phyloP scores from a whole-genome alignment of 1,140 invertebrate species.

The Oscheius sp. region DNA sequence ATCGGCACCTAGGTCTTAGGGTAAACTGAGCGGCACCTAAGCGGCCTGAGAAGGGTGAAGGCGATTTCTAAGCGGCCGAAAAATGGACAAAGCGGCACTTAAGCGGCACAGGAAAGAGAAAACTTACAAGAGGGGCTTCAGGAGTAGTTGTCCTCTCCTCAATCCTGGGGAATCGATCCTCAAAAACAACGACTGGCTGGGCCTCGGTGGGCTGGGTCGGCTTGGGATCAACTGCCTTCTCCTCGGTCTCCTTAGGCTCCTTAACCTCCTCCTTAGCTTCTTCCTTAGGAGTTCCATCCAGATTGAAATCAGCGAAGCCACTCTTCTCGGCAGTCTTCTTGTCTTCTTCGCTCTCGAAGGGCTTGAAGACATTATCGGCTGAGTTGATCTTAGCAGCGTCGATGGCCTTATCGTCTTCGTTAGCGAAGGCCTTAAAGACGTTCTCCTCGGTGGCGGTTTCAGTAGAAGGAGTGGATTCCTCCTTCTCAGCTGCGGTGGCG shows the following conservation, averaged over 20 bases:
- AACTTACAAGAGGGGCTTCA: neutral
- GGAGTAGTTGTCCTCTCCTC: conserved; percentile 30
- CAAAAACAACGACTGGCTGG: conserved; percentile 17
- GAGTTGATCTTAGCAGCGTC: neutral
- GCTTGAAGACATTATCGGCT: neutral
- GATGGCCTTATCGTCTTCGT: neutral
- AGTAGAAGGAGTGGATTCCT: neutral
- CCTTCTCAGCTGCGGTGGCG: neutral
- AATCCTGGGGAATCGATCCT: conserved; percentile 28
- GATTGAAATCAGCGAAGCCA: neutral
- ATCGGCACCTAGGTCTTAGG: no score
- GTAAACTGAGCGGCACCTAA: neutral
- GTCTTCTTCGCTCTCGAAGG: neutral
- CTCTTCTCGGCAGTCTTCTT: conserved; percentile 2
- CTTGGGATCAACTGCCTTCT: no score
- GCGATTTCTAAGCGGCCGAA: neutral
- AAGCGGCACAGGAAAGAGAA: no score
- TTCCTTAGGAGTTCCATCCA: neutral
- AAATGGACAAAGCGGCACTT: neutral
- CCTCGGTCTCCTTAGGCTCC: conserved; percentile 10
- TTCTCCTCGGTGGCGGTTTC: neutral
- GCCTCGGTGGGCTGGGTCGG: no score
- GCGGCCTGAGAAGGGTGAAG: neutral
- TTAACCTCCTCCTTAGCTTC: neutral
- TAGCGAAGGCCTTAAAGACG: conserved; percentile 7